phyloP scores from a whole-genome alignment of 2,888 invertebrate species.

The Agrochola litura region DNA sequence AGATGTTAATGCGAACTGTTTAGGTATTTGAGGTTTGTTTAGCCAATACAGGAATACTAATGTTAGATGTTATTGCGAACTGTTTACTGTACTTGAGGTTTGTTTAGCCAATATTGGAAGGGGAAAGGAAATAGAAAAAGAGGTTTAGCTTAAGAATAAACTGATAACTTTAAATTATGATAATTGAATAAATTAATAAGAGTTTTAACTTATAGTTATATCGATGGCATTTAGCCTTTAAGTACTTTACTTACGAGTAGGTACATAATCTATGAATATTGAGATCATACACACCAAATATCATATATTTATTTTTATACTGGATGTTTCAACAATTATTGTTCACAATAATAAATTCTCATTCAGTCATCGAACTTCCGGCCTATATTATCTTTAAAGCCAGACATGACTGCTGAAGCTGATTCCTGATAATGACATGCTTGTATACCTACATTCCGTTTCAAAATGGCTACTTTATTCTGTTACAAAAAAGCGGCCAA shows the following conservation, averaged over 20 bases:
- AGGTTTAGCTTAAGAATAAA: too few species aligned
- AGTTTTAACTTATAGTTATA: background rate
- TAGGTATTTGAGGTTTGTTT: background rate
- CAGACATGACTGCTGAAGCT: too few species aligned
- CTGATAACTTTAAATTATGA: too few species aligned
- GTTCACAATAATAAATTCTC: background rate
- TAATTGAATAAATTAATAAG: too few species aligned
- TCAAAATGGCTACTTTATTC: too few species aligned
- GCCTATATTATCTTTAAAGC: background rate
- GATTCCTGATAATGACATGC: background rate
- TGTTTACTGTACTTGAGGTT: background rate
- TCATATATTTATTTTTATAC: background rate
- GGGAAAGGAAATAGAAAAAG: too few species aligned
- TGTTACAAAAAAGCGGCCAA: too few species aligned
- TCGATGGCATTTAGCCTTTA: background rate
- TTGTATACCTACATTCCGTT: background rate
- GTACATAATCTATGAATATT: background rate
- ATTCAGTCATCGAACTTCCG: background rate
- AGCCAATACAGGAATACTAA: slow-evolving; percentile 31
- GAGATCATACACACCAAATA: background rate
- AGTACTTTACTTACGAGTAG: background rate
- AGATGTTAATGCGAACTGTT: slow-evolving; percentile 18
- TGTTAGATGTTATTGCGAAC: slow-evolving; percentile 29
- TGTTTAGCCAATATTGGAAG: background rate
- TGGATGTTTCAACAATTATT: background rate